Evolutionary conservation across 1,140 invertebrate species (phyloP).

Genomic region (Phenacoccus solenopsis): DNA sequence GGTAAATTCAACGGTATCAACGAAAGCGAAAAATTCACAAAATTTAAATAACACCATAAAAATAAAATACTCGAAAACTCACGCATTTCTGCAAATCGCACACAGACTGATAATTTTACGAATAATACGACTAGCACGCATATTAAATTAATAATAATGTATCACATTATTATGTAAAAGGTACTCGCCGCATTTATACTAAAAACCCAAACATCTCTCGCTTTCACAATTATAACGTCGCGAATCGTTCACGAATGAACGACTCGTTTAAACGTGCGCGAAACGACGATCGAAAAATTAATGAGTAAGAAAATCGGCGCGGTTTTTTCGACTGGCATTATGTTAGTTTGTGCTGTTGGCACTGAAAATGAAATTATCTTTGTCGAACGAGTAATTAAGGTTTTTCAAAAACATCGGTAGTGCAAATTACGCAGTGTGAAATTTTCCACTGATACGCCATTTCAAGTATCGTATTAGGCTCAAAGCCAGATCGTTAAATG

Average conservation of each 20-base stretch:
- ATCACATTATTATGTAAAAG: not conserved
- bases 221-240: not conserved
- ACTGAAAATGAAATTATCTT: no score
- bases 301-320: not conserved
- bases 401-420: no score
- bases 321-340: no score
- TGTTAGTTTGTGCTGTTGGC: no score
- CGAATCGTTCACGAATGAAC: slow-evolving; percentile 1
- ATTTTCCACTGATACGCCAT: no score
- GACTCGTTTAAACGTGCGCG: not conserved
- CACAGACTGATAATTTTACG: not conserved
- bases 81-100: not conserved
- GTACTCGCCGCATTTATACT: not conserved
- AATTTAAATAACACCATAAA: not conserved
- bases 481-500: no score
- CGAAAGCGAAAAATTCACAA: not conserved
- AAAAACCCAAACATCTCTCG: not conserved
- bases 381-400: no score
- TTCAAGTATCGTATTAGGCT: no score
- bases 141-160: not conserved
- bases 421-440: no score
- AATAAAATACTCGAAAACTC: not conserved
- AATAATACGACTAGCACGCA: not conserved
- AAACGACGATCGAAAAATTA: not conserved
- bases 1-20: not conserved